These are phyloP conservation scores for Drosophila aff. DNA, from an alignment of 1,140 invertebrate genomes.

Conservation along the genomic window DNA sequence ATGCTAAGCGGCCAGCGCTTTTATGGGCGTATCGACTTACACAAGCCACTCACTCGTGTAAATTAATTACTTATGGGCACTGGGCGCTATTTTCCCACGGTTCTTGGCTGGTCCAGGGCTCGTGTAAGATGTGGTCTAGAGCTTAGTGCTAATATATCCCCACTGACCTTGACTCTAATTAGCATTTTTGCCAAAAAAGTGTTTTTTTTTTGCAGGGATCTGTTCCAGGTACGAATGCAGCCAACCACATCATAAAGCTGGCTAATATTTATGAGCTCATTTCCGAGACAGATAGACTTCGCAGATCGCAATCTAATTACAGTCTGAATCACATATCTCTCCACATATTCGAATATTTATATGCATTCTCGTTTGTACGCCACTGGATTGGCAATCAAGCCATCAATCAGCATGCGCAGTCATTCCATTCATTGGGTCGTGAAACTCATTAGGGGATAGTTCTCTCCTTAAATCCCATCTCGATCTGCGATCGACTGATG, in stretches of 20 bases:
- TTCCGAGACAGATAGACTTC: conserved; percentile 54
- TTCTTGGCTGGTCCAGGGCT: conserved; percentile 21
- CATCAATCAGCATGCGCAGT: conserved; percentile 63
- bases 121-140: conserved; percentile 12
- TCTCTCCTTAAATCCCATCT: conserved; percentile 29
- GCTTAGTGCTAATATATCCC: not conserved
- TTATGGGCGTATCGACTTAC: conserved; percentile 38
- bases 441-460: conserved; percentile 25
- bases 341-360: conserved; percentile 18
- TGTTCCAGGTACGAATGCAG: conserved; percentile 48
- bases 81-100: conserved; percentile 67
- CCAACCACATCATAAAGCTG: conserved; percentile 59
- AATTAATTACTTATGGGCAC: conserved; percentile 63
- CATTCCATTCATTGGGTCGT: conserved; percentile 44
- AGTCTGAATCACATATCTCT: conserved; percentile 55
- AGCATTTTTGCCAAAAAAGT: conserved; percentile 27
- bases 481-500: conserved; percentile 9
- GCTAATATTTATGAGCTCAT: conserved; percentile 78
- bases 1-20: conserved; percentile 35
- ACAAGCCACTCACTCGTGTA: conserved; percentile 57
- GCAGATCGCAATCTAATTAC: conserved; percentile 74
- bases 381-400: conserved; percentile 55
- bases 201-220: conserved; percentile 15
- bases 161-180: conserved; percentile 59
- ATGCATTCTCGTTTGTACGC: conserved; percentile 45